Percentiles rank a stretch among this genome's conserved stretches.
Conservation (phyloP, 2,113 vertebrate genomes). For the Recurvirostra avosetta region DNA sequence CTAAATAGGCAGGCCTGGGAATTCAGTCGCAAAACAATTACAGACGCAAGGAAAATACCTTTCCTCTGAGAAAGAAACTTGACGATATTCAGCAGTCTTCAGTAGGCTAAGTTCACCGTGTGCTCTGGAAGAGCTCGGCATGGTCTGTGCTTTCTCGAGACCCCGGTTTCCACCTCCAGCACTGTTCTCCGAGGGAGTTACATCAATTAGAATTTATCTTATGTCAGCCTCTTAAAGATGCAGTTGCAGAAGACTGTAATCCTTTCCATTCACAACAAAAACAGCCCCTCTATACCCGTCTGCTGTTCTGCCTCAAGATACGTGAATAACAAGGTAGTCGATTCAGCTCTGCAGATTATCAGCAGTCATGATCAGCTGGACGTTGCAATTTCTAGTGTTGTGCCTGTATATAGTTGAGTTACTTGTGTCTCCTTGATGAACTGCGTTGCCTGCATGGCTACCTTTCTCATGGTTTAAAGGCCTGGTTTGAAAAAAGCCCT, state of each 20-base stretch:
- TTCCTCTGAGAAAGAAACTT: neutral
- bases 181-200: neutral
- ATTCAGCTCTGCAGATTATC: neutral
- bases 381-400: neutral
- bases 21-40: slow-evolving; percentile 36
- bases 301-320: neutral
- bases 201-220: neutral
- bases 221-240: neutral
- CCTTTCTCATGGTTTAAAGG: neutral
- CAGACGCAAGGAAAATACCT: slow-evolving; percentile 31
- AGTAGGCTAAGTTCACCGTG: neutral
- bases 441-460: neutral
- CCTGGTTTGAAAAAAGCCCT: neutral
- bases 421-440: neutral
- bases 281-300: neutral
- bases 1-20: slow-evolving; percentile 43
- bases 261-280: neutral
- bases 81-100: neutral
- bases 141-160: neutral
- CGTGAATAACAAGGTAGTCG: neutral
- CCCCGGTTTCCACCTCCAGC: neutral
- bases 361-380: neutral
- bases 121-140: neutral
- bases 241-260: neutral
- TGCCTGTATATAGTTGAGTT: neutral